phyloP scores from a whole-genome alignment of 2,888 invertebrate genomes.

The Antheraea yamamai region DNA sequence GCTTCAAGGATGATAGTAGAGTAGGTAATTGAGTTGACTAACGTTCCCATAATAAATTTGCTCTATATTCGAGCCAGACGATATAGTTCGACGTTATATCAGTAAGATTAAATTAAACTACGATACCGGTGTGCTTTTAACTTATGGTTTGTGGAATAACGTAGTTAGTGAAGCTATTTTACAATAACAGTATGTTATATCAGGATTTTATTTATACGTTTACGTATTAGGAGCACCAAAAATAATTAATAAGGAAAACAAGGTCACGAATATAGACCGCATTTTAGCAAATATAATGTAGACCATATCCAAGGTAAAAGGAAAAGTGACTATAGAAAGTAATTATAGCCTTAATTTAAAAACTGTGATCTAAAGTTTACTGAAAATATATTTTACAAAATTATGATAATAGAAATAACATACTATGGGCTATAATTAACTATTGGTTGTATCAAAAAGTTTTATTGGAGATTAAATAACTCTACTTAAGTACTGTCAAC shows the following conservation, averaged over 20 bases:
- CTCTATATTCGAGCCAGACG: not conserved
- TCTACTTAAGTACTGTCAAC: too few relatives aligned
- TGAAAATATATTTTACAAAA: too few relatives aligned
- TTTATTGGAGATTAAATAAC: too few relatives aligned
- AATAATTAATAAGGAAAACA: too few relatives aligned
- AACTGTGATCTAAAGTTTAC: too few relatives aligned
- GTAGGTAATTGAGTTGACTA: conserved; percentile 2
- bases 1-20: not conserved
- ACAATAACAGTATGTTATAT: not conserved
- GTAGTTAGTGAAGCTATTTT: not conserved
- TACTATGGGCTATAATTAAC: too few relatives aligned
- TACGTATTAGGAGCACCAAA: not conserved
- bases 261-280: not conserved
- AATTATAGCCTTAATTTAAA: too few relatives aligned
- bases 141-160: not conserved
- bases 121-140: not conserved
- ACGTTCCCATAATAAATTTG: not conserved
- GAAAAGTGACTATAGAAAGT: too few relatives aligned
- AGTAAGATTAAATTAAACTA: not conserved
- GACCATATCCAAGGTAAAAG: too few relatives aligned
- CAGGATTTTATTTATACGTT: not conserved
- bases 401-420: too few relatives aligned
- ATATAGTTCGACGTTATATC: not conserved
- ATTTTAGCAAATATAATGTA: not conserved
- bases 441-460: too few relatives aligned